Evolutionary conservation across 2,888 invertebrate genomes (phyloP), one percentile per base, ranked within the genome.

Genomic region (Oxyteleia sp.): DNA sequence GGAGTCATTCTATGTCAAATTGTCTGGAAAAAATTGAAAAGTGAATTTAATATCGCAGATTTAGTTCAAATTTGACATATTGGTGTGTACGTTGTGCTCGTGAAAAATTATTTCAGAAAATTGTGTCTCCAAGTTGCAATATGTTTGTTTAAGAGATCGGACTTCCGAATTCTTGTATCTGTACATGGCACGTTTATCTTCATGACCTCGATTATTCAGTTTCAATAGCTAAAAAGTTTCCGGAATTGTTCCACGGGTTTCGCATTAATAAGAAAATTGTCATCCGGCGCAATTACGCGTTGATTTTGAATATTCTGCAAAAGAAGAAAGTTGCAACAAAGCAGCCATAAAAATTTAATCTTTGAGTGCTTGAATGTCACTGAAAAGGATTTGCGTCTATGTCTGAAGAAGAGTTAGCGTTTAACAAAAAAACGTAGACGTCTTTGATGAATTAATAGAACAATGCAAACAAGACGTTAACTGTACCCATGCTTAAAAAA

Each of bases 11-110:
- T 13, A 4, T 13, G 8, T 13, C 38, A 38, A 38, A 38, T 13
- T 38, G 38, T 13, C 2, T 13, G 38, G 38, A 38, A 38, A 35
- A 38, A 13, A 38, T 38, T 13, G 38, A 7, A 38, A 38, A 38
- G 38, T 38, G 38, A 38, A n/a, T 38, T 38, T 38, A 38, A 38
- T 38, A 38, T 13, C n/a, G 2, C 13, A 38, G 38, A 38, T 38
- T 38, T 38, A 13, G n/a, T 38, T 38, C 38, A 13, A 38, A 13
- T 38, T 38, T 13, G 38, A 38, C 13, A 38, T 38, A 38, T 38
- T 38, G 38, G 2, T 38, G n/a, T 38, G 13, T 13, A 38, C 13
- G 13, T 38, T 38, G 38, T 2, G 13, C 7, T 13, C 13, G 38
- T 38, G 38, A 38, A 38, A 38, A 38, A 38, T 7, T 38, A 38